Conservation (phyloP, 2,113 vertebrate species). For the Zosterops japonicus region DNA sequence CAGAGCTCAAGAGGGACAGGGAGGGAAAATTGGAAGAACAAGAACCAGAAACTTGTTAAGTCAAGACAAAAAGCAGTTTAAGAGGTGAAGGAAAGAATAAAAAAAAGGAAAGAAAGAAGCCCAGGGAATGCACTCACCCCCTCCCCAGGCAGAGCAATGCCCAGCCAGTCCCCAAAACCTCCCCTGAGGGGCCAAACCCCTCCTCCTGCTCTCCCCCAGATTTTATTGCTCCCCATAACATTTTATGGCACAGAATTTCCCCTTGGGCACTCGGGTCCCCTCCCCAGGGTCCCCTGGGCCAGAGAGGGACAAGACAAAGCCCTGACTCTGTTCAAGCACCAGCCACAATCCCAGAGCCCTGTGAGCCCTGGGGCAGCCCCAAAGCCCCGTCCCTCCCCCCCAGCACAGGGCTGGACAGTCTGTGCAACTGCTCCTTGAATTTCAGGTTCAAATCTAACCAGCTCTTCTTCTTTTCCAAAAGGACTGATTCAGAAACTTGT, state of each 20-base stretch:
- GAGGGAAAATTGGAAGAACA: not conserved
- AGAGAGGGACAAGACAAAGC: not conserved
- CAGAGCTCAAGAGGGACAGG: not conserved
- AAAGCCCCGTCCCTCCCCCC: not conserved
- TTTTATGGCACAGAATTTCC: not conserved
- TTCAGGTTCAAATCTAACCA: not conserved
- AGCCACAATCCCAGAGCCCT: not conserved
- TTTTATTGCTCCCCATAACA: not conserved
- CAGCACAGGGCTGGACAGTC: not conserved
- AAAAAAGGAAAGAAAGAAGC: not conserved
- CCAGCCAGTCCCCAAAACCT: not conserved
- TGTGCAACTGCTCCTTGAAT: not conserved
- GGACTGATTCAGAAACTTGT: not conserved
- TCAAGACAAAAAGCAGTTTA: not conserved
- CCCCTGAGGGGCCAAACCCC: not conserved
- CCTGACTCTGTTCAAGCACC: not conserved
- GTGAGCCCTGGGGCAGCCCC: not conserved
- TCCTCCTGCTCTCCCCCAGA: not conserved
- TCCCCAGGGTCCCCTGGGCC: not conserved
- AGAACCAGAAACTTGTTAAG: not conserved
- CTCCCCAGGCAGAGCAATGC: not conserved
- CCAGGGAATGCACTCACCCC: not conserved
- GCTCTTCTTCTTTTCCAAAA: not conserved
- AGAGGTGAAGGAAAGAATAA: not conserved
- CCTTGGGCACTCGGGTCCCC: not conserved